phyloP scores from a whole-genome alignment of 2,888 invertebrate genomes.

The Keiferia lycopersicella region DNA sequence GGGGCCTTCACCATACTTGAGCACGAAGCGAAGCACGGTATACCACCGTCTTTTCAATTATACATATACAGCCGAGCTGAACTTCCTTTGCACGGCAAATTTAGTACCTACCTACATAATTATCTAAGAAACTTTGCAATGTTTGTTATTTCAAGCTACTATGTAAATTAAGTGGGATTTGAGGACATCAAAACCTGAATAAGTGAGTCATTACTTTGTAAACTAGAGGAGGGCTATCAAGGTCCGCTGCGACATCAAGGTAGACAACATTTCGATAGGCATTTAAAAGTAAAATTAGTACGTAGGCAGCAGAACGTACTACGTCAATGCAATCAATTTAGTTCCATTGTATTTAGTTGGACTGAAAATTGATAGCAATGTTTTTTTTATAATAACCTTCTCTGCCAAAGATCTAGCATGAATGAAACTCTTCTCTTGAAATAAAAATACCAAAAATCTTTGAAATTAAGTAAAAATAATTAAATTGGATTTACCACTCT shows the following conservation, averaged over 20 bases:
- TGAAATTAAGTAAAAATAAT: not conserved
- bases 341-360: not conserved
- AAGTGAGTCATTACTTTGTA: conserved; percentile 10
- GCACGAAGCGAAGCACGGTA: conserved; percentile 41
- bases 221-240: conserved; percentile 2
- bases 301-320: conserved; percentile 5
- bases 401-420: too few relatives aligned
- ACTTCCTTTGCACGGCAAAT: not conserved
- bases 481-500: not conserved
- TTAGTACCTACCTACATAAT: too few relatives aligned
- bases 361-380: not conserved
- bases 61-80: not conserved
- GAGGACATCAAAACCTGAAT: not conserved
- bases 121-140: too few relatives aligned
- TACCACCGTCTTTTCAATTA: conserved; percentile 40
- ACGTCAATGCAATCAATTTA: conserved; percentile 4
- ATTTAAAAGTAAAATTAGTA: conserved; percentile 17
- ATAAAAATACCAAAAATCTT: not conserved
- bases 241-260: conserved; percentile 12
- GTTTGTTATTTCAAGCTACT: not conserved
- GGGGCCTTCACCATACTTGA: conserved; percentile 54
- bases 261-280: conserved; percentile 1
- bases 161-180: conserved; percentile 1
- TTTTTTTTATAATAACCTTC: not conserved
- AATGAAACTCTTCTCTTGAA: too few relatives aligned